Conservation (phyloP, 2,888 invertebrate genomes). For the Sinopyrophorus schimmeli region DNA sequence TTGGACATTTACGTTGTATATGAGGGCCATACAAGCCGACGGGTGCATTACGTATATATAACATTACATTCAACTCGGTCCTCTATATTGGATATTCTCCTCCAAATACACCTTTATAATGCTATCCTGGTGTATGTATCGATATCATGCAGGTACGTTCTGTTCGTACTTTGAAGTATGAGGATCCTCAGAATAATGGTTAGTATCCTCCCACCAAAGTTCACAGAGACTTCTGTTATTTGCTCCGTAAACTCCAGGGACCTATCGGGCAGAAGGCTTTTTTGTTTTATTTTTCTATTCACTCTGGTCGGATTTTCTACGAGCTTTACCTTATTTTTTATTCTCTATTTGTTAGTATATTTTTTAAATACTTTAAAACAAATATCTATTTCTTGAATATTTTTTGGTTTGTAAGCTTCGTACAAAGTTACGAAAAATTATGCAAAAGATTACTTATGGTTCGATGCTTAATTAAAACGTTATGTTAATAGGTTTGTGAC, state of each 20-base stretch:
- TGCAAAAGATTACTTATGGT: too few relatives aligned
- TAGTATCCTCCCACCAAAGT: conserved; percentile 32
- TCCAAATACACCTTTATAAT: conserved; percentile 28
- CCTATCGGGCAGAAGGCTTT: conserved; percentile 44
- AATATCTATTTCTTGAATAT: too few relatives aligned
- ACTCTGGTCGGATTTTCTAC: conserved; percentile 47
- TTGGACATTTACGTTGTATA: conserved; percentile 52
- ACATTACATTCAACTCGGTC: conserved; percentile 42
- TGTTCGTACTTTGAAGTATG: conserved; percentile 41
- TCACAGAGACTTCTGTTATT: conserved; percentile 41
- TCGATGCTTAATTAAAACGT: too few relatives aligned
- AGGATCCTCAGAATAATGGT: conserved; percentile 41
- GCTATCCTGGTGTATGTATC: conserved; percentile 35
- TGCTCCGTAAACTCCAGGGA: conserved; percentile 44
- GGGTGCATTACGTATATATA: conserved; percentile 49
- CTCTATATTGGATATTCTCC: conserved; percentile 44
- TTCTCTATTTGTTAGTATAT: conserved; percentile 24
- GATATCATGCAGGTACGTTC: conserved; percentile 43
- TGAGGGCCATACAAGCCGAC: conserved; percentile 44
- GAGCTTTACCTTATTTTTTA: conserved; percentile 33
- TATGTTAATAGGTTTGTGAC: too few relatives aligned
- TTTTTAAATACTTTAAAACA: too few relatives aligned
- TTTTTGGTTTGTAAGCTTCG: too few relatives aligned
- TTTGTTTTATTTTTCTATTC: conserved; percentile 52
- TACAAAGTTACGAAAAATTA: too few relatives aligned